Conservation (phyloP, 2,113 vertebrate genomes). For the Miniopterus natalensis region DNA sequence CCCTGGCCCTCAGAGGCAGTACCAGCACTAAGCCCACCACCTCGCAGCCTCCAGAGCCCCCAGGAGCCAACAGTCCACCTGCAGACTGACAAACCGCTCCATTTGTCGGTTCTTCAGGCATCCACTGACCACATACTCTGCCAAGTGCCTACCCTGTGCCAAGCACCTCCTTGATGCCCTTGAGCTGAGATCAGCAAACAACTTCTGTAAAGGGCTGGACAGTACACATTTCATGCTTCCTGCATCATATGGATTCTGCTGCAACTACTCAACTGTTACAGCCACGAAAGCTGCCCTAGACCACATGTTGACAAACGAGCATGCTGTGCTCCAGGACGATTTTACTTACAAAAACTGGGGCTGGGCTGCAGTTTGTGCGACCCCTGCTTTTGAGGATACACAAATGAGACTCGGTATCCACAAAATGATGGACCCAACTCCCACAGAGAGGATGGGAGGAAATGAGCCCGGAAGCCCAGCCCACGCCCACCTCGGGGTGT, state of each 20-base stretch:
- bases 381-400: not conserved
- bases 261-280: not conserved
- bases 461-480: not conserved
- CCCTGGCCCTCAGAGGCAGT: not conserved
- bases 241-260: not conserved
- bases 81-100: not conserved
- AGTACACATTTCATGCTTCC: not conserved
- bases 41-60: not conserved
- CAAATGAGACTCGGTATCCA: not conserved
- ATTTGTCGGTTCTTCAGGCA: not conserved
- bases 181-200: not conserved
- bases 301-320: not conserved
- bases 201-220: not conserved
- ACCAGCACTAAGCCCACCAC: not conserved
- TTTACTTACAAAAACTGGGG: not conserved
- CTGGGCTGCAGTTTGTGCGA: not conserved
- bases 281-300: not conserved
- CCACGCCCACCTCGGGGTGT: not conserved
- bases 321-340: not conserved
- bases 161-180: not conserved
- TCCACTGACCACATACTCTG: not conserved
- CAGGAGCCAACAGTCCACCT: not conserved
- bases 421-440: not conserved
- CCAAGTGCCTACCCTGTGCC: not conserved
- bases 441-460: not conserved